A percentile compares a stretch with the other conserved stretches of the same genome.
Conservation (phyloP, 2,888 invertebrate genomes). For the Beris morrisii region DNA sequence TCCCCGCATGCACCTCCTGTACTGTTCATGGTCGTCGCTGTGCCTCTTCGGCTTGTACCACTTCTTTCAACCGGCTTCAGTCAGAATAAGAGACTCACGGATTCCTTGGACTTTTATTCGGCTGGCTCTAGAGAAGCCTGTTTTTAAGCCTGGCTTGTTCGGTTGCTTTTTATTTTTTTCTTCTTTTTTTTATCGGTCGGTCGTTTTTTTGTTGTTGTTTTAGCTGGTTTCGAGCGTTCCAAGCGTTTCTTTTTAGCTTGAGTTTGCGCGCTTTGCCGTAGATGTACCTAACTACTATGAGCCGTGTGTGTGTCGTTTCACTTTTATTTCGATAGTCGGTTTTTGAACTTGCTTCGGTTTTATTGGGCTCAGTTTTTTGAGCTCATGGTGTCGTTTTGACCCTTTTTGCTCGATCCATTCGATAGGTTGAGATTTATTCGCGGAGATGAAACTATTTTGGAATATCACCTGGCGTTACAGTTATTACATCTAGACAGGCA, state of each 20-base stretch:
- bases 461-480: no score
- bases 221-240: constrained; percentile 27
- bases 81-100: constrained; percentile 8
- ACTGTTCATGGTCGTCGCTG: not conserved
- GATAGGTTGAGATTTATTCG: not conserved
- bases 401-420: not conserved
- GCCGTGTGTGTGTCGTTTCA: constrained; percentile 20
- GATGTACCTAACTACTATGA: constrained; percentile 1
- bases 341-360: constrained; percentile 19
- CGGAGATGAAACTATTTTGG: not conserved
- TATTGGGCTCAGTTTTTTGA: no score
- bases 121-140: constrained; percentile 26
- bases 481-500: no score
- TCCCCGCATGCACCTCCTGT: constrained; percentile 27
- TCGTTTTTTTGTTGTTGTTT: constrained; percentile 19
- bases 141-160: constrained; percentile 1
- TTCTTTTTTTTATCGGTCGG: no score
- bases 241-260: constrained; percentile 27
- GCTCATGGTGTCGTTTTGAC: no score
- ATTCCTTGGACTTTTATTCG: constrained; percentile 27
- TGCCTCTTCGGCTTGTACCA: constrained; percentile 26
- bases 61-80: constrained; percentile 27
- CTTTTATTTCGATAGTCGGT: constrained; percentile 29
- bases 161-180: no score
- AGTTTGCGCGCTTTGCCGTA: constrained; percentile 26